Base-by-base conservation (phyloP, 2,797 vertebrate genomes). In the Tangara arthus region DNA sequence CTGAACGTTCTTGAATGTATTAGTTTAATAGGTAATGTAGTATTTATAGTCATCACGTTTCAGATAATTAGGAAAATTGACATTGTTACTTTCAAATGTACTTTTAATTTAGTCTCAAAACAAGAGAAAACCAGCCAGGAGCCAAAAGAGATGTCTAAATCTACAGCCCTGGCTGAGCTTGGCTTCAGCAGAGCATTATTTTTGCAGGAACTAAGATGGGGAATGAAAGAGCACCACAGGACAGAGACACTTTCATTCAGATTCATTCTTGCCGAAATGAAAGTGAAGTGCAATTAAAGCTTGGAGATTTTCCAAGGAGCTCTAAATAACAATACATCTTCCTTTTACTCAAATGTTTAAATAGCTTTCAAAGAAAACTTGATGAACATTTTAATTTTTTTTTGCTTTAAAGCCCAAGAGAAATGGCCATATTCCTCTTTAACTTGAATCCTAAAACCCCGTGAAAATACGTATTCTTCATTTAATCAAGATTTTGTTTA, bases 261-360 rank as follows among this genome's bases (percentile, higher is more conserved):
- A 92, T 93, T 84, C 75, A 82, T 82, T 90, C 87, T 73, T 87
- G 82, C 23, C 37, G 66, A 88, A 96, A 91, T 79, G 70, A 84
- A 90, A 87, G 80, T 93, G 73, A 91, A 95, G 64, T 75, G 83
- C 89, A 95, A 95, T 94, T 92, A 92, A 90, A 93, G 78, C 60
- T 82, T 96, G 88, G 94, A 89, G 20, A 84, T 87, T 73, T 86
- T 93, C 93, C 93, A 93, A 90, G 64, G 53, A 95, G 41, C 49
- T 68, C 73, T 93, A 90, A 96, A 93, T 92, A 96, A 95, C 79
- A 93, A 92, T 73, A 70, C 12, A 26, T 73, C 52, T 63, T 79
- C 50, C 47, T 88, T 96, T 95, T 94, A 91, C 92, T 90, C 73
- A 70, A 22, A 90, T 84, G 76, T 89, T 94, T 90, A 92, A 96